Conservation (phyloP, 1,140 invertebrate genomes). For the Caenorhabditis briggsae region DNA sequence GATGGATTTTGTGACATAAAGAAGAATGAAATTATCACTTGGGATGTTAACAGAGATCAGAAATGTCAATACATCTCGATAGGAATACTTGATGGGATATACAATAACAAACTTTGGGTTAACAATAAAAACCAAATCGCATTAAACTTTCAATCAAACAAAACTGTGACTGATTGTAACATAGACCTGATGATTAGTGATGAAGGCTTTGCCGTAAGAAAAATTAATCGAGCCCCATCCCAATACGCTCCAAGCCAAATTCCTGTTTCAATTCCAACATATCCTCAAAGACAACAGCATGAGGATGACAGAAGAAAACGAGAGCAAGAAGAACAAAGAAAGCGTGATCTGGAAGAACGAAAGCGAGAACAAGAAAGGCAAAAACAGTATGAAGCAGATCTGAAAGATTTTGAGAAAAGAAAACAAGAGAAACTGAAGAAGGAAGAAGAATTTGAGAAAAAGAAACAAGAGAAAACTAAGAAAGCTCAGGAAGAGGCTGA, state of each 20-base stretch:
- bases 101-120: conserved; percentile 38
- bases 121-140: conserved; percentile 53
- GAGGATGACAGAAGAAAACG: neutral
- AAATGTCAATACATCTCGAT: conserved; percentile 51
- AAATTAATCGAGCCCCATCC: conserved; percentile 32
- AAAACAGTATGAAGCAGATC: conserved; percentile 24
- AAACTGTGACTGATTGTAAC: conserved; percentile 60
- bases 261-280: neutral
- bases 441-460: neutral
- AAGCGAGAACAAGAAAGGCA: neutral
- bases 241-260: conserved; percentile 7
- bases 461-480: neutral
- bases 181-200: conserved; percentile 59
- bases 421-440: conserved; percentile 22
- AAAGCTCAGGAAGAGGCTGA: neutral
- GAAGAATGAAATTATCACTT: conserved; percentile 64
- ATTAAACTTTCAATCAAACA: conserved; percentile 17
- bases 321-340: conserved; percentile 2
- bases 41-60: conserved; percentile 66
- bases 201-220: conserved; percentile 64
- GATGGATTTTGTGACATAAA: conserved; percentile 63
- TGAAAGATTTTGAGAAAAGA: conserved; percentile 20
- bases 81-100: conserved; percentile 40
- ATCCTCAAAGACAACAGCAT: neutral
- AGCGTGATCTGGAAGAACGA: neutral